A percentile compares a stretch with the other conserved stretches of the same genome.
These are phyloP conservation scores for Xenentodon cancila DNA, from an alignment of 2,797 vertebrate genomes.

Conservation along the genomic window DNA sequence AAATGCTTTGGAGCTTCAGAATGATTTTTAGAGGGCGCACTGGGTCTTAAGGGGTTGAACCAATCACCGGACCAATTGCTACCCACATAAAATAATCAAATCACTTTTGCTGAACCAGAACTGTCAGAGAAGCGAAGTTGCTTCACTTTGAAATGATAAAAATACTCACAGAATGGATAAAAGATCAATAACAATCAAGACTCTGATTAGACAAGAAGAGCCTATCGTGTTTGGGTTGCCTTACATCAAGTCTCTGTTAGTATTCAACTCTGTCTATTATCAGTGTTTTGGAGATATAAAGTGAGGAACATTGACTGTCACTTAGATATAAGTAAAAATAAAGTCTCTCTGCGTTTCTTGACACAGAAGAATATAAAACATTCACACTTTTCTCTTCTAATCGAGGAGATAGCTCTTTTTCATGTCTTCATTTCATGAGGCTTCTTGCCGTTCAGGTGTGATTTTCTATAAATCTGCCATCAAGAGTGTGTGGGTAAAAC, in stretches of 20 bases:
- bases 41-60: no score
- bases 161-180: slow-evolving; percentile 36
- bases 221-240: slow-evolving; percentile 40
- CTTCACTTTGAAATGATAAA: slow-evolving; percentile 37
- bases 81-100: slow-evolving; percentile 15
- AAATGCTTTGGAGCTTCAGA: neutral
- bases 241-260: slow-evolving; percentile 25
- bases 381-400: neutral
- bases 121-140: slow-evolving; percentile 14
- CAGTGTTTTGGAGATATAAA: slow-evolving; percentile 45
- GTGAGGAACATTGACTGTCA: slow-evolving; percentile 19
- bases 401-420: slow-evolving; percentile 26
- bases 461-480: slow-evolving; percentile 43
- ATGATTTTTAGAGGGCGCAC: neutral
- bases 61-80: neutral
- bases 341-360: no score
- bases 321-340: slow-evolving; percentile 8
- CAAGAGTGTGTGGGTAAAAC: slow-evolving; percentile 19
- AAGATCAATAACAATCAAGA: slow-evolving; percentile 54
- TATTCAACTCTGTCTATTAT: slow-evolving; percentile 22
- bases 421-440: slow-evolving; percentile 45
- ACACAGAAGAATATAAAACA: no score
- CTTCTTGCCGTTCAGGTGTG: slow-evolving; percentile 5
- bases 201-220: slow-evolving; percentile 38
- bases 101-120: neutral